These are phyloP conservation scores for Callipepla squamata DNA, from an alignment of 2,113 vertebrate species.

Conservation along the genomic window DNA sequence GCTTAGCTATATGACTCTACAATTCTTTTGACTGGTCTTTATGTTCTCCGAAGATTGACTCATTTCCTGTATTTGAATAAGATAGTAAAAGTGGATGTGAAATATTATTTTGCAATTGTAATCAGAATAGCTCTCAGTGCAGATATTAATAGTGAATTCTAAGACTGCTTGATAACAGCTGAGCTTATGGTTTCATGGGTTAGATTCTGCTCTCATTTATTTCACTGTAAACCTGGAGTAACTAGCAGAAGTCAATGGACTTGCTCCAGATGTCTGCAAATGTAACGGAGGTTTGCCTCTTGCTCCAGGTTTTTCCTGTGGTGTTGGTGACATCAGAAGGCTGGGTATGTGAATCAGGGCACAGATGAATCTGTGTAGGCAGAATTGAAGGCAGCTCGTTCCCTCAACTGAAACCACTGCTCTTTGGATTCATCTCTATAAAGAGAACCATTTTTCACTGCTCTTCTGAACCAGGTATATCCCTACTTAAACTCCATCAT, in stretches of 20 bases:
- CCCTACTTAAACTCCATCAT: background rate
- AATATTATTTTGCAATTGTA: conserved; percentile 70
- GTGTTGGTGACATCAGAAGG: background rate
- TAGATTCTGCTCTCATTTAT: conserved; percentile 50
- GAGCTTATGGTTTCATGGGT: conserved; percentile 49
- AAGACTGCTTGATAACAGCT: conserved; percentile 52
- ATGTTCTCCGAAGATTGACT: conserved; percentile 62
- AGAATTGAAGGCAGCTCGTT: background rate
- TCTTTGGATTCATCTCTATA: background rate
- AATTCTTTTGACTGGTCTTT: conserved; percentile 56
- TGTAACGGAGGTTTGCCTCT: background rate
- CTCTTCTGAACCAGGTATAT: background rate
- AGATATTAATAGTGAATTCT: conserved; percentile 72
- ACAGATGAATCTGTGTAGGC: background rate
- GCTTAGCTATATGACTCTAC: conserved; percentile 40
- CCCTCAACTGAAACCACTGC: background rate
- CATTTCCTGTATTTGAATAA: conserved; percentile 75
- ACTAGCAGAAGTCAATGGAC: background rate
- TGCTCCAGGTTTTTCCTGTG: background rate
- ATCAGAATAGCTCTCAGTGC: conserved; percentile 65
- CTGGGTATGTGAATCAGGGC: background rate
- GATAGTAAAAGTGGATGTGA: conserved; percentile 70
- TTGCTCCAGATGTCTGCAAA: conserved; percentile 27
- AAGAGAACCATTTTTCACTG: background rate
- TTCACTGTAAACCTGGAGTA: conserved; percentile 27